Base-by-base conservation (phyloP, 2,113 vertebrate genomes). In the Charadrius vociferus region DNA sequence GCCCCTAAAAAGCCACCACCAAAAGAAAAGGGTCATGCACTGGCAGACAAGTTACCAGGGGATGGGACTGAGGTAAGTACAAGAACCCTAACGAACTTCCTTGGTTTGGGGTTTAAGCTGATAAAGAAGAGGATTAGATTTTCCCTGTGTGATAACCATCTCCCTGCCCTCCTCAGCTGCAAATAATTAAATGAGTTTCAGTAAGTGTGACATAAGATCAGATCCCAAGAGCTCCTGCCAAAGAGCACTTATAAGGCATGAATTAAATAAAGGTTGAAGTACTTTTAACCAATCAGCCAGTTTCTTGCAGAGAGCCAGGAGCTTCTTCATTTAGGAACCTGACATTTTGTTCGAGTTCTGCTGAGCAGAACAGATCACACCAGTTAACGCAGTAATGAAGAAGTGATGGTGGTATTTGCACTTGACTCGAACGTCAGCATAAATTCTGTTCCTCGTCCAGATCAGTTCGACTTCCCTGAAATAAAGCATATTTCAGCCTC, bases 181-280 rank as follows among this genome's bases (percentile, higher is more conserved):
- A 89, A 84, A 95, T 96, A 96, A 96, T 96, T 97, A 96, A 97
- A 92, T 74, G 88, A 86, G 66, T 87, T 90, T 95, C 96, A 93
- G 74, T 93, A 94, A 94, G 79, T 94, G 93, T 85, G 96, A 96
- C 95, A 87, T 83, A 87, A 96, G 94, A 96, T 95, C 86, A 97
- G 95, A 97, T 97, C 95, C 95, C 86, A 36, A 77, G 86, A 96
- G 96, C 74, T 95, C 65, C 90, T 95, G 95, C 95, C 95, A 96
- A 96, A 89, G 91, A 95, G 94, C 92, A 95, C 88, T 96, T 94
- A 67, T 74, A 96, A 96, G 90, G 86, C 95, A 94, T 90, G 95
- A 95, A 96, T 97, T 96, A 97, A 97, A 96, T 92, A 96, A 96
- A 96, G 94, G 95, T 88, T 97, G 95, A 95, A 95, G 88, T 74